Evolutionary conservation across 2,113 vertebrate species (phyloP), one percentile per base, ranked within the genome.

Genomic region (Trematomus loennbergii): DNA sequence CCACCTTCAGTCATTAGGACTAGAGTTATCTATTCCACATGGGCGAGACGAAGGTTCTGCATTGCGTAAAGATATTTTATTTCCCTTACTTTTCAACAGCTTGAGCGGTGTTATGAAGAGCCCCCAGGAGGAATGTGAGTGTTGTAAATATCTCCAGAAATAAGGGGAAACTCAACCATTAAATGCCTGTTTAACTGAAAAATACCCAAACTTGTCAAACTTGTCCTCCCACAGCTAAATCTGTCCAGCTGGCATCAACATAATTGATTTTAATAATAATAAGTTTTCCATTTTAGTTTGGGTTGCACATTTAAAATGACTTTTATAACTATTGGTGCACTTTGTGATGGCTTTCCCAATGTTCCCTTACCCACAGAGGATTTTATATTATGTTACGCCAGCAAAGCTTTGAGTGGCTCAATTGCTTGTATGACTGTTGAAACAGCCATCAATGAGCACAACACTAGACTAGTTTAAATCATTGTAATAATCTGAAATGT

Each of bases 41-140:
- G 60, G 9, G 36, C 5, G n/a, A 69, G 62, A 17, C 46, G 9
- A 29, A 4, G 58, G 52, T 13, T 12, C 1, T n/a, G n/a, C 46
- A 73, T 58, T 77, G 68, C 73, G 74, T 74, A 63, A 33, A 59
- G 55, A 84, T 69, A 73, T 73, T 76, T 63, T 46, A 68, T 62
- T 43, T 74, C n/a, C 48, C 33, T 52, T 73, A 29, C 64, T 52
- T 13, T 6, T 1, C 12, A 50, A 73, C 73, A 54, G 72, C 33
- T 71, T 33, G 77, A 60, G 81, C 29, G 18, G 53, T 29, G 58
- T 72, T 75, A 72, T 63, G 63, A 46, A 61, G 43, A 49, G 49
- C 1, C 75, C 66, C 79, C 70, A 0, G 1, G 55, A 69, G 73
- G 70, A 85, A 6, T 12, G 4, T 10, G 17, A 18, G 12, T 9